A percentile compares a stretch with the other conserved stretches of the same genome.
Evolutionary conservation across 2,797 vertebrate species (phyloP).

Genomic region (Crocodylus rhombifer): DNA sequence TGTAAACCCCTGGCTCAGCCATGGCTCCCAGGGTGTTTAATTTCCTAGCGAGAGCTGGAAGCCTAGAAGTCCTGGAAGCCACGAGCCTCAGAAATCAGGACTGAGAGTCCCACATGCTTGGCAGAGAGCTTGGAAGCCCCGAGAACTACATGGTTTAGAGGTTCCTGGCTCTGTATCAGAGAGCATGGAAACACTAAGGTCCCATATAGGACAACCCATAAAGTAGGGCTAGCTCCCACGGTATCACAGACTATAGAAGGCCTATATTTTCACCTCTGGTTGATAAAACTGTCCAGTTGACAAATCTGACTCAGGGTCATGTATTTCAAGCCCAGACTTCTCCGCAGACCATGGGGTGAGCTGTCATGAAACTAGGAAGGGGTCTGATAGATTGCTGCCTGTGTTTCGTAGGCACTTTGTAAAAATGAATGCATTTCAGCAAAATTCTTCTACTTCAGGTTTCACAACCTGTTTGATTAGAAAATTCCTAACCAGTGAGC

Average conservation of each 20-base stretch:
- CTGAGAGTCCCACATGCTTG: neutral
- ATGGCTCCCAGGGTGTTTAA: too few species aligned
- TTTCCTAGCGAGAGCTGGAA: too few species aligned
- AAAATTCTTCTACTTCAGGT: neutral
- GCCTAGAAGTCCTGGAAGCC: too few species aligned
- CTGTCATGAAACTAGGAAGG: neutral
- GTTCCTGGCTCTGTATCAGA: neutral
- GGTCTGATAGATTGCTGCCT: neutral
- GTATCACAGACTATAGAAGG: too few species aligned
- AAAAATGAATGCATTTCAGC: neutral
- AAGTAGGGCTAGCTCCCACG: too few species aligned
- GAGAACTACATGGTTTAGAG: neutral
- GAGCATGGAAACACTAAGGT: neutral
- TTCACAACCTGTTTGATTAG: neutral
- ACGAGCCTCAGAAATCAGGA: too few species aligned
- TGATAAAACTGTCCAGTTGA: too few species aligned
- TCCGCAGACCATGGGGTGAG: neutral
- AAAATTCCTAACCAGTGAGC: neutral
- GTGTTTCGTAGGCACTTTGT: neutral
- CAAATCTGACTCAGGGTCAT: too few species aligned
- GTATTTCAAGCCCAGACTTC: neutral
- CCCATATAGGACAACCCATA: neutral
- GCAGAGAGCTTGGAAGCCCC: neutral
- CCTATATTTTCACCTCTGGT: too few species aligned
- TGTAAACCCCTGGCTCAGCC: too few species aligned